These are phyloP conservation scores for Scopus umbretta DNA, from an alignment of 2,113 vertebrate species.

Conservation along the genomic window DNA sequence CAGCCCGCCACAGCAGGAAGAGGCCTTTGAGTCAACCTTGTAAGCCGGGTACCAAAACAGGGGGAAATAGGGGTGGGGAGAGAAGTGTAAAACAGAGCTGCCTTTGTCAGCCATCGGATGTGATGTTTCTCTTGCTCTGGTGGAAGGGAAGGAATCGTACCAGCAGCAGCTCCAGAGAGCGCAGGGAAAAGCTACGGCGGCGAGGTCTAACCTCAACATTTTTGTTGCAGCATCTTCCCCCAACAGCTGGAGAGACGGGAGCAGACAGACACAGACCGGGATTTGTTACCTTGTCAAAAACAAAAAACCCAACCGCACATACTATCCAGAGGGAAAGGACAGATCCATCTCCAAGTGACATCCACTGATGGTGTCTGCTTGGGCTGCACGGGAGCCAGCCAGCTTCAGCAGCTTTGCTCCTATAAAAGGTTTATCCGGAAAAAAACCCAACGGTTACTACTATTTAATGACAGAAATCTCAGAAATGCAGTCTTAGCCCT, in stretches of 20 bases:
- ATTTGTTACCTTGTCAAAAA: not conserved
- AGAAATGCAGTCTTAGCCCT: not conserved
- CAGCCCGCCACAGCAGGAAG: not conserved
- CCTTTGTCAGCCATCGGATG: conserved; percentile 10
- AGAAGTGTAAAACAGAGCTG: conserved; percentile 10
- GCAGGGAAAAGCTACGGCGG: conserved; percentile 15
- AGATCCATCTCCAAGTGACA: not conserved
- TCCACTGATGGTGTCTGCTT: not conserved
- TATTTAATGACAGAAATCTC: not conserved
- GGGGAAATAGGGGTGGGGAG: not conserved
- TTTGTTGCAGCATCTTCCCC: not conserved
- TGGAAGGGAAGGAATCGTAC: conserved; percentile 40
- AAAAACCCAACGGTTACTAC: not conserved
- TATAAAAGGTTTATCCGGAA: not conserved
- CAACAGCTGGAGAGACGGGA: not conserved
- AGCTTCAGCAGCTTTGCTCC: not conserved
- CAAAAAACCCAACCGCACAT: not conserved
- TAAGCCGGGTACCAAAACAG: not conserved
- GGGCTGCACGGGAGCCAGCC: not conserved
- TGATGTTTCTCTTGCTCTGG: not conserved
- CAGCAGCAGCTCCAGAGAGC: conserved; percentile 21
- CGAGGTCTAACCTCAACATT: not conserved
- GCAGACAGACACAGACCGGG: not conserved
- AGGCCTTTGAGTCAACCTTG: not conserved
- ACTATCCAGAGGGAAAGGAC: not conserved